Base-by-base conservation (phyloP, 1,140 invertebrate species). In the Ditylenchus dipsaci region DNA sequence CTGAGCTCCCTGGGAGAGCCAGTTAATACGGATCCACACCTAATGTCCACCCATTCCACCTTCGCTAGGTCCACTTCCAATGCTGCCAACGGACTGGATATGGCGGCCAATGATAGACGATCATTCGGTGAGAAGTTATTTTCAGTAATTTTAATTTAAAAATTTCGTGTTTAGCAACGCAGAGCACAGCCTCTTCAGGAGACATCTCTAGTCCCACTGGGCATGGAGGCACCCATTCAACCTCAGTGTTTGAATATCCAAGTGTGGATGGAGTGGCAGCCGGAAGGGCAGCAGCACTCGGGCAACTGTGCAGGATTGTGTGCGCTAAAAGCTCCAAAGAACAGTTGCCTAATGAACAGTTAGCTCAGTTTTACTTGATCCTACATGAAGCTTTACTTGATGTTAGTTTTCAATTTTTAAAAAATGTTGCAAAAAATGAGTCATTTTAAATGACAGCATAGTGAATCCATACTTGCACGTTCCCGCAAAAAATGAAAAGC, bases 311-410 rank as follows among this genome's bases (percentile, higher is more conserved):
- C 84, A 87, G 93, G 77, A 93, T 98, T 77, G 91, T 98, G 80
- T 96, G 93, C 84, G 89, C 93, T 0, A 95, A 96, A 83, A 93
- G 93, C 84, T 93, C 92, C 17, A 91, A 91, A 38, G 95, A 98
- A 86, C 90, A 92, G 79, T 93, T 98, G 70, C 85, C 94, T 19
- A 91, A 93, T 1, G 89, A 93, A 1, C 98, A 98, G 85, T 86
- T 97, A 73, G 91, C 94, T 0, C 87, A 94, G 69, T 96, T 96
- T 85, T 97, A 96, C 84, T 88, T 93, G 76, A 90, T 91, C 11
- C 84, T 98, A 72, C 89, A 91, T 74, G 90, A 91, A 82, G 93
- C 93, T 11, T 86, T 98, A 3, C 88, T 89, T 81, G 84, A 88
- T 23, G 85, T 86, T 69, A 77, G 88, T 87, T 15, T 88, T 90